Evolutionary conservation across 2,888 invertebrate genomes (phyloP), one percentile per base, ranked within the genome.

Genomic region (Nemoura dubitans): DNA sequence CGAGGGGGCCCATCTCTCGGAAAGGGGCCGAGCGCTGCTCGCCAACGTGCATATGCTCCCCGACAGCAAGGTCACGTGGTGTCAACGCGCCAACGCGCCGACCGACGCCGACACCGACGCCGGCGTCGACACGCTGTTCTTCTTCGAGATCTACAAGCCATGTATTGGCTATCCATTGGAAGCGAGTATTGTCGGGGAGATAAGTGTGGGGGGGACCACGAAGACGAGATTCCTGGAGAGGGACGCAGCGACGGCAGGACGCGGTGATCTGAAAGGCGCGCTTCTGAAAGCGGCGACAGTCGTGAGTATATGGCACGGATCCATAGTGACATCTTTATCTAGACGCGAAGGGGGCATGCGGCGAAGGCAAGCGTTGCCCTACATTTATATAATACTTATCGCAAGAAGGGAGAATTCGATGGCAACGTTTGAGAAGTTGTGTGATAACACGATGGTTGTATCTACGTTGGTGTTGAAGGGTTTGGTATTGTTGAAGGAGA

Each of bases 51-150:
- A 85, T 26, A 87, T 87, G 27, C 76, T 87, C 5, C 43, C 78
- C n/a, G 82, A 87, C 36, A 76, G 81, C 76, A 82, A 76, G 27
- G 82, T 87, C 0, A 87, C 82, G 0, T 87, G 87, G 87, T n/a
- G 83, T 27, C 86, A 83, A n/a, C 30, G 5, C 21, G 36, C 10
- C 36, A 36, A 36, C 36, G 36, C 36, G n/a, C 25, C 26, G 0
- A 0, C 26, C 26, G 1, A 30, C n/a, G 85, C 26, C n/a, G 6
- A 14, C 7, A 3, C 10, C 36, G 36, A 36, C 36, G 10, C 36
- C 36, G n/a, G n/a, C n/a, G 28, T 10, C n/a, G 26, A 30, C 30
- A 42, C 16, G 16, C n/a, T 77, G 25, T 30, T 84, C 0, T 36
- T 86, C 14, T 43, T 77, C 16, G 86, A 86, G 29, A 29, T 86